These are phyloP conservation scores for Caenorhabditis imperialis DNA, from an alignment of 2,888 invertebrate genomes.

Conservation along the genomic window DNA sequence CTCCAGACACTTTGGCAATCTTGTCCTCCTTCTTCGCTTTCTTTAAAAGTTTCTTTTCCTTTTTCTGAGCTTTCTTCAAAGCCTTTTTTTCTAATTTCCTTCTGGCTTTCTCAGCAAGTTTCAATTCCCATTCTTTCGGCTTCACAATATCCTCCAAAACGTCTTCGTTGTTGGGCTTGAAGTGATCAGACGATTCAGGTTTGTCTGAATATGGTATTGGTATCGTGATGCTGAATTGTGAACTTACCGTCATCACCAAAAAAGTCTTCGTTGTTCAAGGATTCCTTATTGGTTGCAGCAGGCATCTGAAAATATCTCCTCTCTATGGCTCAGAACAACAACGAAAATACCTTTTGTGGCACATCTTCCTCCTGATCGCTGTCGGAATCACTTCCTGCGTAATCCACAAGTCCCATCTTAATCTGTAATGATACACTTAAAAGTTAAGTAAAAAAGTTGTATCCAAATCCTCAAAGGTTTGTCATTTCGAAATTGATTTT, in stretches of 20 bases:
- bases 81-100: slow-evolving; percentile 58
- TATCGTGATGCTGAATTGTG: no score
- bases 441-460: not conserved
- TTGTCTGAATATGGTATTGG: no score
- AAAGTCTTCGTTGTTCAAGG: slow-evolving; percentile 8
- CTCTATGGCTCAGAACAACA: no score
- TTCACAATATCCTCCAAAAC: slow-evolving; percentile 67
- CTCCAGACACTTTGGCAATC: slow-evolving; percentile 27
- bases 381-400: slow-evolving; percentile 52
- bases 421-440: not conserved
- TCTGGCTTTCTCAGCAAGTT: slow-evolving; percentile 58
- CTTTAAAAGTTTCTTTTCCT: slow-evolving; percentile 42
- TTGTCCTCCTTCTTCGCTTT: slow-evolving; percentile 20
- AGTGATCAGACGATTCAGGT: no score
- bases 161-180: slow-evolving; percentile 41
- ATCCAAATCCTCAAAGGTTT: not conserved
- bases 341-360: not conserved
- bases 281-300: not conserved
- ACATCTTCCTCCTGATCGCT: slow-evolving; percentile 35
- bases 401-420: slow-evolving; percentile 50
- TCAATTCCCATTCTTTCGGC: slow-evolving; percentile 67
- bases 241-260: slow-evolving; percentile 10
- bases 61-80: slow-evolving; percentile 47
- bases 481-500: not conserved
- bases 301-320: slow-evolving; percentile 1